These are phyloP conservation scores for Phalera bucephala DNA, from an alignment of 2,888 invertebrate genomes.

Conservation along the genomic window DNA sequence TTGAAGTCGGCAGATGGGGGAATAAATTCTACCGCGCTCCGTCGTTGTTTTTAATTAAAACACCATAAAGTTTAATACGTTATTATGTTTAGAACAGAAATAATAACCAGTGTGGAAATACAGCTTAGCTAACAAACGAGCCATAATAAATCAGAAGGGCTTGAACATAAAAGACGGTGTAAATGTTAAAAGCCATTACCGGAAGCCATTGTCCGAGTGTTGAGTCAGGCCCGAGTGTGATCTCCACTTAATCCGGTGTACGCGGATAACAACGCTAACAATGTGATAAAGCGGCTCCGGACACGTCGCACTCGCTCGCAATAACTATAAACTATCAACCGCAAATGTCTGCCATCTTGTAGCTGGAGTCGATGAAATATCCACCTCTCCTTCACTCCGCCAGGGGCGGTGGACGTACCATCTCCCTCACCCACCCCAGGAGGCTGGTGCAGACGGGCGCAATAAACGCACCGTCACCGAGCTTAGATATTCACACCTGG, in stretches of 20 bases:
- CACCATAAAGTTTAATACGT: conserved; percentile 58
- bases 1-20: conserved; percentile 72
- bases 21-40: conserved; percentile 64
- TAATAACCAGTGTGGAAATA: conserved; percentile 13
- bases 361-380: conserved; percentile 73
- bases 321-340: conserved; percentile 83
- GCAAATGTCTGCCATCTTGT: conserved; percentile 82
- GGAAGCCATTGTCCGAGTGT: conserved; percentile 56
- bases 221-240: conserved; percentile 55
- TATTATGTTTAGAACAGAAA: conserved; percentile 39
- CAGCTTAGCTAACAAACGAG: conserved; percentile 24
- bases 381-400: conserved; percentile 65
- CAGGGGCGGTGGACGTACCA: conserved; percentile 28
- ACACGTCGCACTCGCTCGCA: conserved; percentile 76
- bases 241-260: conserved; percentile 74
- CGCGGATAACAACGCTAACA: conserved; percentile 79
- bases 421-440: conserved; percentile 55
- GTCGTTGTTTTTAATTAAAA: conserved; percentile 76
- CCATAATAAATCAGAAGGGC: conserved; percentile 27
- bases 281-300: conserved; percentile 77
- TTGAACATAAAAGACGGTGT: conserved; percentile 43
- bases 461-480: conserved; percentile 35
- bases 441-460: conserved; percentile 47
- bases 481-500: conserved; percentile 30
- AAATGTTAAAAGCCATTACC: conserved; percentile 61